phyloP scores from a whole-genome alignment of 2,888 invertebrate species.

The Arrhopalites spinosus region DNA sequence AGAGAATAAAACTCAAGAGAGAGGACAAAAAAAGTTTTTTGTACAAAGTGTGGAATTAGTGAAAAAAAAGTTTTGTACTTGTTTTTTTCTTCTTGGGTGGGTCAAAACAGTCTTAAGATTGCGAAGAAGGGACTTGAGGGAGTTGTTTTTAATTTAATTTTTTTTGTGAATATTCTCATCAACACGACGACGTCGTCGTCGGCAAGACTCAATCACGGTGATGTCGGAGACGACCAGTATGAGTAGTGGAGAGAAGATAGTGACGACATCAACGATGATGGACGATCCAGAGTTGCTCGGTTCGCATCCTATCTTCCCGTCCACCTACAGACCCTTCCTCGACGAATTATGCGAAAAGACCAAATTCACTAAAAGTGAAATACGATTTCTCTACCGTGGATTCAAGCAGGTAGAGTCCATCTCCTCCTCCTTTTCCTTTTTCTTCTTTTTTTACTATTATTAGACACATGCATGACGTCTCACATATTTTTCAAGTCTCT shows the following conservation, averaged over 20 bases:
- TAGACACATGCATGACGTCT: too few species aligned
- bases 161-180: conserved; percentile 7
- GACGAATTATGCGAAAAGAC: conserved; percentile 91
- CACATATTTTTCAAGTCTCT: too few species aligned
- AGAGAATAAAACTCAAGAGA: too few species aligned
- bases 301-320: conserved; percentile 55
- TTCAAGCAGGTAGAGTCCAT: conserved; percentile 80
- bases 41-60: too few species aligned
- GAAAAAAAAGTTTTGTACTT: too few species aligned
- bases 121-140: conserved; percentile 7
- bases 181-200: conserved; percentile 17
- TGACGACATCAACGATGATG: conserved; percentile 56
- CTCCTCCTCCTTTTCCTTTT: too few species aligned
- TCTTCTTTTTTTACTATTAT: too few species aligned
- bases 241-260: conserved; percentile 56
- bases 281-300: conserved; percentile 55
- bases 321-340: conserved; percentile 60
- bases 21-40: too few species aligned
- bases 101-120: too few species aligned
- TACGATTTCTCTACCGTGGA: conserved; percentile 95
- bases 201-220: conserved; percentile 27
- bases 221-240: conserved; percentile 57
- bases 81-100: too few species aligned
- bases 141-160: neutral
- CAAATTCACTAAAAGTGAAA: conserved; percentile 93